phyloP scores from a whole-genome alignment of 2,888 invertebrate species.

The Brachyopa scutellaris region DNA sequence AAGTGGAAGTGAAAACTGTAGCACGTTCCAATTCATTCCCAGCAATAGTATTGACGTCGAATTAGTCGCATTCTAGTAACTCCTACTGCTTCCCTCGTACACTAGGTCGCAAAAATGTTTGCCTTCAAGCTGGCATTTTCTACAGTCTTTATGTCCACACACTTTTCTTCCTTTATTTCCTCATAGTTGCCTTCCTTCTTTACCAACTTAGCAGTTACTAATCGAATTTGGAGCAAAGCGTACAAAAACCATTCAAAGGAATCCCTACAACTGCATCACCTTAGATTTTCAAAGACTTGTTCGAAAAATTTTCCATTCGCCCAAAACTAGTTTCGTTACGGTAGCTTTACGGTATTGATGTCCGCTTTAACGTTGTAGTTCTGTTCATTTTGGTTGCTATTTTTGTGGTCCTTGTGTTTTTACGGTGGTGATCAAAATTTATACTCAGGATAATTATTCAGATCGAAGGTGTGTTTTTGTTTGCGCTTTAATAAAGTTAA shows the following conservation, averaged over 20 bases:
- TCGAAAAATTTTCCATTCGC: slow-evolving; percentile 41
- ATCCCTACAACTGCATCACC: slow-evolving; percentile 63
- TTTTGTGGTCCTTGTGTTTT: not conserved
- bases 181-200: slow-evolving; percentile 21
- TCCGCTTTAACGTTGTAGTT: slow-evolving; percentile 8
- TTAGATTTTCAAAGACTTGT: slow-evolving; percentile 39
- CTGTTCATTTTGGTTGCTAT: no score
- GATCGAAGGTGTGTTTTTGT: not conserved
- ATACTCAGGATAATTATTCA: not conserved
- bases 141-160: not conserved
- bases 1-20: slow-evolving; percentile 31
- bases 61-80: slow-evolving; percentile 38
- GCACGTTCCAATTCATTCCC: slow-evolving; percentile 15
- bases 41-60: slow-evolving; percentile 41
- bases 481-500: not conserved
- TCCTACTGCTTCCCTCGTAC: not conserved
- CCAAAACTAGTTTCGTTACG: slow-evolving; percentile 48
- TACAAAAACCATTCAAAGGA: slow-evolving; percentile 32
- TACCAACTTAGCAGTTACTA: slow-evolving; percentile 18
- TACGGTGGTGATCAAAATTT: not conserved
- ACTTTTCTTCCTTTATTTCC: slow-evolving; percentile 1
- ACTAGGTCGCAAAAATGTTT: not conserved
- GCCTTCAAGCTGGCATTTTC: slow-evolving; percentile 3
- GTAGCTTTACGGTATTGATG: slow-evolving; percentile 40
- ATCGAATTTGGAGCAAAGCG: slow-evolving; percentile 54